phyloP scores from a whole-genome alignment of 2,113 vertebrate species.

The Lates calcarifer region DNA sequence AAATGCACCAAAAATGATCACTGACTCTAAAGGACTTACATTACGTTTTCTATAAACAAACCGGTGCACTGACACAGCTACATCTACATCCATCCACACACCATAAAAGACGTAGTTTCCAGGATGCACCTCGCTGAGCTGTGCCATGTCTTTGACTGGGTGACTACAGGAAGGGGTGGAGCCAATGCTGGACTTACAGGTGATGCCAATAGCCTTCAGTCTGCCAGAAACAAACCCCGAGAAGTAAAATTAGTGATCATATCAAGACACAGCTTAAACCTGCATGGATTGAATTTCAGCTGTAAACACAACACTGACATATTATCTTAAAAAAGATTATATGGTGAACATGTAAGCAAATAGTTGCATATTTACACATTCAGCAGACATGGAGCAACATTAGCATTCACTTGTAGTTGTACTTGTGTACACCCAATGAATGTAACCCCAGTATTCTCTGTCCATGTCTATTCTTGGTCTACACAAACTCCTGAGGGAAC shows the following conservation, averaged over 20 bases:
- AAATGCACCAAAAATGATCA: background rate
- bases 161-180: conserved; percentile 91
- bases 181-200: conserved; percentile 87
- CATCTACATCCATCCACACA: conserved; percentile 78
- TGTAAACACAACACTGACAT: background rate
- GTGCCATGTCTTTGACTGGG: conserved; percentile 86
- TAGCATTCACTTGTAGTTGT: too few species aligned
- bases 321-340: background rate
- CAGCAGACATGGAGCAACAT: too few species aligned
- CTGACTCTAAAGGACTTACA: background rate
- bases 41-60: too few species aligned
- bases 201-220: conserved; percentile 82
- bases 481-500: too few species aligned
- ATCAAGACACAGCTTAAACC: background rate
- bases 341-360: too few species aligned
- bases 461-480: too few species aligned
- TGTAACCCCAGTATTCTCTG: too few species aligned
- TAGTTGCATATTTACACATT: background rate
- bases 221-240: conserved; percentile 64
- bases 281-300: background rate
- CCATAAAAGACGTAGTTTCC: conserved; percentile 90
- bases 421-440: too few species aligned
- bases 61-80: background rate
- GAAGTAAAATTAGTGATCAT: background rate
- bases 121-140: conserved; percentile 89